Evolutionary conservation across 1,140 invertebrate species (phyloP), one percentile per base, ranked within the genome.

Genomic region (Oryzaephilus surinamensis): DNA sequence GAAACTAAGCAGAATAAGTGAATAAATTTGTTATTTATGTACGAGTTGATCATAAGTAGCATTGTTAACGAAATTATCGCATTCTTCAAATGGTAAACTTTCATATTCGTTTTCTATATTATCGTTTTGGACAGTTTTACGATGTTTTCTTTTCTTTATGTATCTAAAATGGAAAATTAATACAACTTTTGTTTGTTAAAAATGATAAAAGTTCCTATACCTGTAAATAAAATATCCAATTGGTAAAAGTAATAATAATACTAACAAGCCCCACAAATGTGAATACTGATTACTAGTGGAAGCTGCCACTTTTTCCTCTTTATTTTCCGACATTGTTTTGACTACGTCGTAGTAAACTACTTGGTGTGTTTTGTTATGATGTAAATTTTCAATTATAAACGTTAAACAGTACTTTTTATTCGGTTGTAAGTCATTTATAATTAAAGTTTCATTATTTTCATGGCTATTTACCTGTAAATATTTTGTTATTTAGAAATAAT

Each of bases 301-400:
- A 33, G 10, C 7, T 18, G 10, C 17, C 6, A 13, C 13, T 12
- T 11, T 12, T 17, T 39, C 6, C 10, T 11, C 10, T 8, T 26
- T 17, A 15, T 14, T 14, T 24, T 32, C 15, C 10, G 33, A 3
- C 12, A 19, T 11, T 1, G 46, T 52, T 17, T 14, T 42, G 11
- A 51, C 13, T 35, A 41, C 53, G 27, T 55, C 51, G 27, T 49
- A 53, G 20, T 53, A 55, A 13, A 50, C 46, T 13, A 53, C 46
- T 13, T 49, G 38, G 20, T 53, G 51, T 41, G 51, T 40, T 11
- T 38, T 21, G 14, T 45, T 46, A 19, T 35, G 31, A 32, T 55
- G 51, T 5, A 42, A 36, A 26, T 53, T 55, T 2, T 38, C 43
- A n/a, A 55, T 45, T 11, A 53, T 45, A 24, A 55, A 55, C 17